Evolutionary conservation across 2,113 vertebrate species (phyloP), one percentile per base, ranked within the genome.

Genomic region (Athene noctua): DNA sequence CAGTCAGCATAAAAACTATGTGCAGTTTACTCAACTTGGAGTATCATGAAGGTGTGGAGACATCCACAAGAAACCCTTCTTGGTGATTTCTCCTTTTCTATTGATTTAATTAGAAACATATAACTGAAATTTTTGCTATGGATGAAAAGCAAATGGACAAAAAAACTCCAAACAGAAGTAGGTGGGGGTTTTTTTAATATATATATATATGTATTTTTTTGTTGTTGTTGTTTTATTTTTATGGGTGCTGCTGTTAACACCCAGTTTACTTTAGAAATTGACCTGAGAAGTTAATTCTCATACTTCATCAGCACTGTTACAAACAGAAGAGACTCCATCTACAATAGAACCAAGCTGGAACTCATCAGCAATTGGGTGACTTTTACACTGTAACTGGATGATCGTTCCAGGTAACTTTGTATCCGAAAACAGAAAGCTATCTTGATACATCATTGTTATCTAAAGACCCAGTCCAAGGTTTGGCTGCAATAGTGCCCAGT

Each of bases 401-500:
- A 74, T 67, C 86, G 36, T 44, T 44, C 17, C 7, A 7, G 16
- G 44, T 44, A 44, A 44, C 10, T 74, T 71, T 40, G 34, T 15
- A 79, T 4, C 3, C 0, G 0, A 46, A 20, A 75, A 36, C 5
- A 71, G 40, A 67, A 81, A 74, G 10, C 30, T 36, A 40, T 26
- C 25, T 51, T 49, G 12, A 91, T 91, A 65, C 11, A 63, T 17
- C 26, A 8, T 1, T 62, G 8, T 49, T 49, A 36, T 16, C 14
- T n/a, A 55, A 8, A 74, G 16, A 72, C 2, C 2, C 44, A 25
- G 29, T 1, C 6, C 38, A 75, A 42, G 7, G 23, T 40, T 66
- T 38, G 9, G 18, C 66, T 30, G 38, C 52, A 67, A 54, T 0
- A 74, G 40, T n/a, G 59, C 25, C 21, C 65, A 29, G 16, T 51